Evolutionary conservation across 2,888 invertebrate genomes (phyloP), one percentile per base, ranked within the genome.

Genomic region (Cylloceria caligata): DNA sequence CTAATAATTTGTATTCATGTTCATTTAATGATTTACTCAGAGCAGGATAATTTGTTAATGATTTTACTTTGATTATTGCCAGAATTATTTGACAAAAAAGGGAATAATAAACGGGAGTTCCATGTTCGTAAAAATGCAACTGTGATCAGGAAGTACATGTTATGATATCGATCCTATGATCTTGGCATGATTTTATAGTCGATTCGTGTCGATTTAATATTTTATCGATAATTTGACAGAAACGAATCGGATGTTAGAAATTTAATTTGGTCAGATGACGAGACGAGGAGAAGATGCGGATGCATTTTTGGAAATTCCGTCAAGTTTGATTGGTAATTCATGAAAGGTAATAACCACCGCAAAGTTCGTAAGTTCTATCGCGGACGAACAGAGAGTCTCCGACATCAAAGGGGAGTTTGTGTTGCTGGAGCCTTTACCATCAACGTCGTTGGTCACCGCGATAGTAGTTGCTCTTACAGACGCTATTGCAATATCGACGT

Each of bases 401-500:
- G 27, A 73, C 79, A 73, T 73, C 73, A 78, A 78, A 78, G 72
- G 65, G 2, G 24, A 24, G 57, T 72, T 68, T 21, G 19, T 47
- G 30, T 42, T 36, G 52, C 27, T 36, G 34, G 24, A 39, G 42
- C 45, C 65, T 45, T 65, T 60, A 27, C 62, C 55, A 67, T 65
- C 55, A 34, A 36, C 21, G 64, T n/a, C 67, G 57, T 49, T 42
- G 39, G 60, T 69, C 45, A 30, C 45, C 67, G 45, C 76, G 36
- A 42, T 45, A 60, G 57, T 36, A 69, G 72, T 68, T 55, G 27
- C 64, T 49, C 68, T 42, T 65, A n/a, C 79, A 52, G 76, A 81
- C 69, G 65, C 64, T 64, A 52, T 27, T 27, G 45, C 45, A 57
- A 47, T 52, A 42, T 47, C 30, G 36, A 60, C 72, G 68, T 65